Evolutionary conservation across 2,797 vertebrate species (phyloP).

Genomic region (Spinus pinus): DNA sequence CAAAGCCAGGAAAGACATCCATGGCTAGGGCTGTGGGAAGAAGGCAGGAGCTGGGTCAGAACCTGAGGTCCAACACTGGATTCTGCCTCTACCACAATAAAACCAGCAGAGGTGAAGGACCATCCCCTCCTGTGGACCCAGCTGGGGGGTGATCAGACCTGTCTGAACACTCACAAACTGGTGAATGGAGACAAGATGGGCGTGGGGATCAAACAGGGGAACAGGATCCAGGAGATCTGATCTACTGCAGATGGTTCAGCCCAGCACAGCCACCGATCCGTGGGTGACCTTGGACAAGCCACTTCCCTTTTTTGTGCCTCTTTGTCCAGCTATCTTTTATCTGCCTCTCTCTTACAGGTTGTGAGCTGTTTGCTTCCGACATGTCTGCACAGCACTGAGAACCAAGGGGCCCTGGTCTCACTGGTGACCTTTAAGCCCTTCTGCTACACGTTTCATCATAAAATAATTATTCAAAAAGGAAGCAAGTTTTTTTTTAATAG

Average conservation of each 20-base stretch:
- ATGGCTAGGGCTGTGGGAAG: background rate
- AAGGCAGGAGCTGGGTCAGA: background rate
- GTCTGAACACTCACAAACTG: background rate
- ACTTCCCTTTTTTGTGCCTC: slow-evolving; percentile 39
- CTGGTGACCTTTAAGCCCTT: slow-evolving; percentile 27
- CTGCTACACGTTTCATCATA: background rate
- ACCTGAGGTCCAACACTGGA: background rate
- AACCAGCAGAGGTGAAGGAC: background rate
- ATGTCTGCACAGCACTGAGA: background rate
- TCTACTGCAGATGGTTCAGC: background rate
- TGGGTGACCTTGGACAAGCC: background rate
- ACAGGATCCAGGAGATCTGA: background rate
- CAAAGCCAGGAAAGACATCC: background rate
- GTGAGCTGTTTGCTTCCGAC: slow-evolving; percentile 35
- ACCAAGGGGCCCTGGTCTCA: background rate
- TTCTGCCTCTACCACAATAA: background rate
- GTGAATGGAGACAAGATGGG: background rate
- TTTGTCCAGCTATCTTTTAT: slow-evolving; percentile 37
- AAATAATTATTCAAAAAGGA: slow-evolving; percentile 38
- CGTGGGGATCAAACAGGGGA: rapidly evolving
- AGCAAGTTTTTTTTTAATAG: background rate
- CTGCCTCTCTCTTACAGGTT: slow-evolving; percentile 35
- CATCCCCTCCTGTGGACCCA: background rate
- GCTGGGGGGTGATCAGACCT: background rate
- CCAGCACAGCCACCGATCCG: background rate